phyloP scores from a whole-genome alignment of 92 coral and sea anemone genomes.

The Parazoanthus atlanticus region DNA sequence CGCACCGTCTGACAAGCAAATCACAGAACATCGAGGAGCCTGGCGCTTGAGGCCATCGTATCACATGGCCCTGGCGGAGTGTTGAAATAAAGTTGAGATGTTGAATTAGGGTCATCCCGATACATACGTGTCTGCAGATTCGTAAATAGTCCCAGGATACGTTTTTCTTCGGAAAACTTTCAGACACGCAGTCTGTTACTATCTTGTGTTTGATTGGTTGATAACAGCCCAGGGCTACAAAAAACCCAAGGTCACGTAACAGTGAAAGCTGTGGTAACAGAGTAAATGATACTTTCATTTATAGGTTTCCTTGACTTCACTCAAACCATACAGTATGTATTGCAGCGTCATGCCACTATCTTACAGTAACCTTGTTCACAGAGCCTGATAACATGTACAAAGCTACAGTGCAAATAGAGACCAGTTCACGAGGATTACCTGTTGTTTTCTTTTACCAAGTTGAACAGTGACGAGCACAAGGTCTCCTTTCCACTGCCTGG shows the following conservation, averaged over 20 bases:
- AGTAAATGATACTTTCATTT: background rate
- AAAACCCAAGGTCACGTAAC: background rate
- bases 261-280: background rate
- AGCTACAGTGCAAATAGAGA: background rate
- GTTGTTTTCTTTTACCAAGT: slow-evolving; percentile 83
- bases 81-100: too few species aligned
- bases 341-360: background rate
- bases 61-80: too few species aligned
- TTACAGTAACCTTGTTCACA: background rate
- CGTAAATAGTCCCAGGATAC: too few species aligned
- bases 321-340: too few species aligned
- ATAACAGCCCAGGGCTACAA: background rate
- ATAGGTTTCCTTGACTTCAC: too few species aligned
- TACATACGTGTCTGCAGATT: too few species aligned
- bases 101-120: too few species aligned
- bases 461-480: slow-evolving; percentile 70
- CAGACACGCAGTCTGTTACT: background rate
- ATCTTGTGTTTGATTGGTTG: background rate
- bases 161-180: too few species aligned
- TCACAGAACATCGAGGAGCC: too few species aligned
- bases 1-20: too few species aligned
- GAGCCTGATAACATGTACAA: background rate
- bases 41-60: too few species aligned
- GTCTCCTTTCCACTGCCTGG: slow-evolving; percentile 84
- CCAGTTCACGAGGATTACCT: slow-evolving; percentile 51